A percentile compares a stretch with the other conserved stretches of the same genome.
These are phyloP conservation scores for Ciconia maguari DNA, from an alignment of 2,113 vertebrate genomes.

Conservation along the genomic window DNA sequence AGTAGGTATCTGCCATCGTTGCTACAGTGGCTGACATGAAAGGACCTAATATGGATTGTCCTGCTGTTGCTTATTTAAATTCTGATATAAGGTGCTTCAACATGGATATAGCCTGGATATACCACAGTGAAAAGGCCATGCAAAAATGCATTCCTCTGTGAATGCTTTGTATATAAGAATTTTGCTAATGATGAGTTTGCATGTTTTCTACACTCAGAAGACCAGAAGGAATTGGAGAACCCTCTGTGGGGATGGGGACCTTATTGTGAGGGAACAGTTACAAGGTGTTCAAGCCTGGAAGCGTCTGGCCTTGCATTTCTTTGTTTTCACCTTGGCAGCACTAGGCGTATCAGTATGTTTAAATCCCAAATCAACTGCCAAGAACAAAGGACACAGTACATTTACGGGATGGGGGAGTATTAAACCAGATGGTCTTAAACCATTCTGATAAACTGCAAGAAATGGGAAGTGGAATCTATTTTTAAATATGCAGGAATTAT, in stretches of 20 bases:
- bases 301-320: background rate
- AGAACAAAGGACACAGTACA: background rate
- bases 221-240: background rate
- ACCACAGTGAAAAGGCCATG: background rate
- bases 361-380: background rate
- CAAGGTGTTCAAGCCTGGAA: background rate
- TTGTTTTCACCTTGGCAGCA: background rate
- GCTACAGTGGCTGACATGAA: background rate
- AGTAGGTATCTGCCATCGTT: background rate
- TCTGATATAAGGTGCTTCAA: background rate
- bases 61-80: background rate
- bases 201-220: background rate
- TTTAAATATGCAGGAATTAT: background rate
- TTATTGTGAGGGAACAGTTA: background rate
- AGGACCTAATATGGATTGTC: background rate
- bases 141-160: background rate
- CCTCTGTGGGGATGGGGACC: background rate
- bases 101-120: background rate
- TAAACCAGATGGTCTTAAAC: background rate
- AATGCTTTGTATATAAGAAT: background rate
- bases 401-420: rapidly evolving
- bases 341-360: background rate
- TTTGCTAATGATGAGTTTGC: background rate
- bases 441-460: background rate
- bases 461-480: background rate